Conservation (phyloP, 2,797 vertebrate species). For the Diplodus sargus region DNA sequence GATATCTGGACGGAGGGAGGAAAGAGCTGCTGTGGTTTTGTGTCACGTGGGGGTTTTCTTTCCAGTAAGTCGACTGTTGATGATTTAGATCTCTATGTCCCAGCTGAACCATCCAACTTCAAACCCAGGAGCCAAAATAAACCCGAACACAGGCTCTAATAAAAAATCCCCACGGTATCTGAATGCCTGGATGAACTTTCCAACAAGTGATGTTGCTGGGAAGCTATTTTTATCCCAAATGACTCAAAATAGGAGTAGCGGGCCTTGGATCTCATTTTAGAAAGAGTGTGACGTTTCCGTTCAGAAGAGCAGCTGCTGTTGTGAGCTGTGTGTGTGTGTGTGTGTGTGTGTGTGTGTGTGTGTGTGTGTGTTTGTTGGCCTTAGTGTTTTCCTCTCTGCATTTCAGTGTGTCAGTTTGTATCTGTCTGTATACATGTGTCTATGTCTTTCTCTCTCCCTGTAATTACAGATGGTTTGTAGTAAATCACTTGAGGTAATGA, state of each 20-base stretch:
- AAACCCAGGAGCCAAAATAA: conserved; percentile 30
- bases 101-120: not conserved
- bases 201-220: conserved; percentile 23
- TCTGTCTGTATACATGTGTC: conserved; percentile 20
- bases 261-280: conserved; percentile 61
- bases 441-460: conserved; percentile 14
- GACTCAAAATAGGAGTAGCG: conserved; percentile 65
- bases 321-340: conserved; percentile 22
- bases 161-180: conserved; percentile 6
- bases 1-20: not conserved
- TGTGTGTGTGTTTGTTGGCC: conserved; percentile 9
- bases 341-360: conserved; percentile 30
- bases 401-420: not conserved
- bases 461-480: conserved; percentile 39
- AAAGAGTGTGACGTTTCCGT: conserved; percentile 58
- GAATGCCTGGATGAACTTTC: conserved; percentile 30
- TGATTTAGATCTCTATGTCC: conserved; percentile 1
- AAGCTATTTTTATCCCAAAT: conserved; percentile 67
- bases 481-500: conserved; percentile 18
- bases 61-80: not conserved
- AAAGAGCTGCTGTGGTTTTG: not conserved
- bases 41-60: not conserved
- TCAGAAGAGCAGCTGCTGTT: conserved; percentile 60
- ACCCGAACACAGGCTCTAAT: conserved; percentile 26
- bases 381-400: conserved; percentile 22